Base-by-base conservation (phyloP, 2,888 invertebrate species). In the Aleiodes testaceus region DNA sequence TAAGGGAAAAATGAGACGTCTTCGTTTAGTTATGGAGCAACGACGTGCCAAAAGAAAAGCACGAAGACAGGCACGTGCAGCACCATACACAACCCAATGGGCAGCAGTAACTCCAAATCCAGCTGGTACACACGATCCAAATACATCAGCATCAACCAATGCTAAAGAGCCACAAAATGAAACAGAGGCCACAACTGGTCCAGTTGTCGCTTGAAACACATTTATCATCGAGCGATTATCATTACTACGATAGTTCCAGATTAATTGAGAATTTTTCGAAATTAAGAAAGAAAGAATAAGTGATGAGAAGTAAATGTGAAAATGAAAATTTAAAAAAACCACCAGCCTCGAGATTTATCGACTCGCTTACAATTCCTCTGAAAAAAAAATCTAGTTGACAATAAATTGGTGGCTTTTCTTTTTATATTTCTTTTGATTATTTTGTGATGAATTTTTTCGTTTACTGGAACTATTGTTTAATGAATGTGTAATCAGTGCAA, bases 11-110 rank as follows among this genome's bases (percentile, higher is more conserved):
- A 91, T 97, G 87, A 94, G 96, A 83, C 95, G 95, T 77, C 89
- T 97, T 67, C 92, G 96, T 78, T 90, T 95, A 78, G 95, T 97
- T 71, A 95, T 97, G 95, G 96, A 96, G 80, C 95, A 97, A 87
- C 92, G 95, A 81, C 93, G 96, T 76, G 93, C 89, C 47, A 88
- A 89, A 52, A 87, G 91, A 55, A 88, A 88, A 79, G 90, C 95
- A 76, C 90, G 95, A 73, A 92, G 97, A 66, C 93, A 95, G 81
- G 95, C 93, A 52, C 91, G 94, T 83, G 90, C 91, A 2, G 87
- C 91, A 63, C 94, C 94, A 7, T 94, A 94, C 80, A 88, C 89
- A 69, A 87, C 90, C 74, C 89, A 90, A 75, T 87, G 87, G 85
- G 87, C 87, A 12, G 87, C 87, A 0, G 79, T 87, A 53, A 84